A percentile compares a stretch with the other conserved stretches of the same genome.
phyloP scores from a whole-genome alignment of 2,888 invertebrate genomes.

The Polydrusus cervinus region DNA sequence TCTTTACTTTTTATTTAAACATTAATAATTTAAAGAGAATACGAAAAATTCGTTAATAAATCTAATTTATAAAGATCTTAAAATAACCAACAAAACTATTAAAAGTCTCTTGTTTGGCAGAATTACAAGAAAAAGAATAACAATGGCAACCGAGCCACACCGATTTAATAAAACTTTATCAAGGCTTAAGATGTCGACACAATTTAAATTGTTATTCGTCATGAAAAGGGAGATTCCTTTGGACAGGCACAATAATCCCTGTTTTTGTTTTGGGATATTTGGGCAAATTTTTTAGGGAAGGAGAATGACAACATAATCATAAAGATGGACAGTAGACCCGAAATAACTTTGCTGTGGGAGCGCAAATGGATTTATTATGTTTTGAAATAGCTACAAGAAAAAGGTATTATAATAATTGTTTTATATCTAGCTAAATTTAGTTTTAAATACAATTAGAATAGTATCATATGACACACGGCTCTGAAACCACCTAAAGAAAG shows the following conservation, averaged over 20 bases:
- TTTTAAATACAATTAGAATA: no score
- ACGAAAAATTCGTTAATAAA: not conserved
- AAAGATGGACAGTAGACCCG: not conserved
- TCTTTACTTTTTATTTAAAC: no score
- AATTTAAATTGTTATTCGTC: conserved; percentile 8
- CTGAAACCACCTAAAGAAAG: no score
- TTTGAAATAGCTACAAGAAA: no score
- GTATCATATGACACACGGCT: no score
- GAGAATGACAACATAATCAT: not conserved
- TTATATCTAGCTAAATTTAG: no score
- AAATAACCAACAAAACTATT: not conserved
- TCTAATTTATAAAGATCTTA: not conserved
- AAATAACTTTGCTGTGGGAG: no score
- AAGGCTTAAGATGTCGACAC: conserved; percentile 4
- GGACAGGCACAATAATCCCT: not conserved
- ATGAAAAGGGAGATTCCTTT: conserved; percentile 3
- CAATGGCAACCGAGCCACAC: not conserved
- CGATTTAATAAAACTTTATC: conserved; percentile 8
- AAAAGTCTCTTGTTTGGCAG: not conserved
- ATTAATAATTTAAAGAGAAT: not conserved
- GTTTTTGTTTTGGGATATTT: conserved; percentile 4
- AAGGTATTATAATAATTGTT: no score
- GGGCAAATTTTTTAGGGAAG: not conserved
- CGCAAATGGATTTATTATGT: no score
- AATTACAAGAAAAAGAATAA: not conserved